These are phyloP conservation scores for Pardosa pseudoannulata DNA, from an alignment of 2,888 invertebrate genomes.

Conservation along the genomic window DNA sequence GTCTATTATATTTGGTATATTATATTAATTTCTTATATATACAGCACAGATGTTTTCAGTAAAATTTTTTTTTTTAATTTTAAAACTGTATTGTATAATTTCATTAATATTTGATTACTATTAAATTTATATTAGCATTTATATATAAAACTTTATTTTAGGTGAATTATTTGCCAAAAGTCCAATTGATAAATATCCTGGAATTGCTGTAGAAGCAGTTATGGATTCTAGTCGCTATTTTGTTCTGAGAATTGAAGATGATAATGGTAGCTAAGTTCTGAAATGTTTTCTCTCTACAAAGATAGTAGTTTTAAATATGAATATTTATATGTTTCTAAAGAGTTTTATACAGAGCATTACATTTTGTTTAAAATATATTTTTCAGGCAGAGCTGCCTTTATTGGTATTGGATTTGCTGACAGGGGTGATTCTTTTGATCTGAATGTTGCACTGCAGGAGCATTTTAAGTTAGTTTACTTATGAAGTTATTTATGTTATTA, in stretches of 20 bases:
- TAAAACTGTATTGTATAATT: too few relatives aligned
- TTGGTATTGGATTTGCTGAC: slow-evolving; percentile 98
- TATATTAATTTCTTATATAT: too few relatives aligned
- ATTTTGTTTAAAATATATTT: background rate
- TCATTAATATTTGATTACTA: too few relatives aligned
- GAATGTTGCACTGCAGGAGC: slow-evolving; percentile 98
- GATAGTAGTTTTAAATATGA: too few relatives aligned
- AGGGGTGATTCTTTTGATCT: slow-evolving; percentile 99
- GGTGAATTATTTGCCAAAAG: slow-evolving; percentile 93
- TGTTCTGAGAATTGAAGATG: slow-evolving; percentile 95
- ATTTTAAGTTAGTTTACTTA: slow-evolving; percentile 85
- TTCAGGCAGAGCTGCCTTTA: slow-evolving; percentile 85
- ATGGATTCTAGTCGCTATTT: slow-evolving; percentile 98
- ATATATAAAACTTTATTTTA: slow-evolving; percentile 74
- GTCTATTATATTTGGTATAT: too few relatives aligned
- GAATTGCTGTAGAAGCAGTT: slow-evolving; percentile 95
- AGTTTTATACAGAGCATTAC: background rate
- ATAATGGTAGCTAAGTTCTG: slow-evolving; percentile 83
- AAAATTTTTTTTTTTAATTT: too few relatives aligned
- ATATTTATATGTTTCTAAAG: too few relatives aligned
- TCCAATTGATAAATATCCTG: slow-evolving; percentile 97
- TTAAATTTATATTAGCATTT: too few relatives aligned
- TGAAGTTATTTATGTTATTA: too few relatives aligned
- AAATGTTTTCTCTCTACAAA: too few relatives aligned
- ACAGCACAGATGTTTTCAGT: too few relatives aligned